Conservation (phyloP, 2,113 vertebrate genomes). For the Lucifuga dentata region DNA sequence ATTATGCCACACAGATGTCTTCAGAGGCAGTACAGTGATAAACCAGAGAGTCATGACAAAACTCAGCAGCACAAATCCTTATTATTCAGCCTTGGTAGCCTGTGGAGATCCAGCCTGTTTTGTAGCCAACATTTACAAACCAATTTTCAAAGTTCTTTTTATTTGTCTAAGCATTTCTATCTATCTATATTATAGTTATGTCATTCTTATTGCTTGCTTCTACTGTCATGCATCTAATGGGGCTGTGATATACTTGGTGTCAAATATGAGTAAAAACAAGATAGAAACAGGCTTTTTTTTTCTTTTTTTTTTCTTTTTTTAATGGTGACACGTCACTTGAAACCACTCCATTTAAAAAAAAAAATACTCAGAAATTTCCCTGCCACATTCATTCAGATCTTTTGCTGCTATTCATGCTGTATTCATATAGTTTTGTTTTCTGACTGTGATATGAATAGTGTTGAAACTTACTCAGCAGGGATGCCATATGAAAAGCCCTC, state of each 20-base stretch:
- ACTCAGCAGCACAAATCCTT: slow-evolving; percentile 11
- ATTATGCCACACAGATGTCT: slow-evolving; percentile 11
- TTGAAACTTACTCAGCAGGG: slow-evolving; percentile 64
- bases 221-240: not conserved
- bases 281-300: too few species aligned
- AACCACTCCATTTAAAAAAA: slow-evolving; percentile 13
- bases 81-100: not conserved
- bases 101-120: not conserved
- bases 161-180: slow-evolving; percentile 9
- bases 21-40: slow-evolving; percentile 14
- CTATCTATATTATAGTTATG: slow-evolving; percentile 10
- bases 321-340: slow-evolving; percentile 33
- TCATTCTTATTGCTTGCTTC: slow-evolving; percentile 6
- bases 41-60: slow-evolving; percentile 23
- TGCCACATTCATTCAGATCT: slow-evolving; percentile 56
- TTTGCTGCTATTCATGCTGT: slow-evolving; percentile 53
- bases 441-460: slow-evolving; percentile 65
- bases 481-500: slow-evolving; percentile 55
- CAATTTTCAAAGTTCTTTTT: not conserved
- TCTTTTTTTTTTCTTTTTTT: too few species aligned
- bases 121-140: slow-evolving; percentile 20
- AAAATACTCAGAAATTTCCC: slow-evolving; percentile 18
- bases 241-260: slow-evolving; percentile 11
- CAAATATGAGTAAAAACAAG: too few species aligned
- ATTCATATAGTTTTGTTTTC: slow-evolving; percentile 60